phyloP scores from a whole-genome alignment of 30 jellyfish, hydroid and myxozoan genomes.

The Calvadosia cruxmelitensis region DNA sequence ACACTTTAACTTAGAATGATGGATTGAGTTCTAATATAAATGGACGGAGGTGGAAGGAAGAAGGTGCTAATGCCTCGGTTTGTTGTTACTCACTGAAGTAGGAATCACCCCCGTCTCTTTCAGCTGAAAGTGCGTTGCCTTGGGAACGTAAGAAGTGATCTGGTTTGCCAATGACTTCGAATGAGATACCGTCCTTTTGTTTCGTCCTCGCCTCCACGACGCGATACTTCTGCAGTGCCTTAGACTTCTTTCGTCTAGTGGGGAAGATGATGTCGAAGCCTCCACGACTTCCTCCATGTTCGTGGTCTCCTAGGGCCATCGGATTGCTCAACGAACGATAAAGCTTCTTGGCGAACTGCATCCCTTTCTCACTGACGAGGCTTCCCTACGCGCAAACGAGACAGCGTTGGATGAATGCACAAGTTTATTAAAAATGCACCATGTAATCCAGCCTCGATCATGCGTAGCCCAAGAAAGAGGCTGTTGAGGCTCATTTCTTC shows the following conservation, averaged over 20 bases:
- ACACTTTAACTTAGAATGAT: no score
- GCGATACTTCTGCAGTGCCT: slow-evolving; percentile 49
- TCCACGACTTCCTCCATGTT: slow-evolving; percentile 25
- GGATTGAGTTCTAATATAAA: no score
- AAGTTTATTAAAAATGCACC: no score
- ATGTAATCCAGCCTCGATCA: no score
- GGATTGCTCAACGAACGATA: slow-evolving; percentile 1
- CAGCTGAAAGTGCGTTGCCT: slow-evolving; percentile 58
- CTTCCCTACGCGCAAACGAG: background rate
- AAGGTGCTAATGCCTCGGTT: no score
- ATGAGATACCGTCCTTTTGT: slow-evolving; percentile 83
- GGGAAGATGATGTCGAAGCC: slow-evolving; percentile 61
- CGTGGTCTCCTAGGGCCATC: slow-evolving; percentile 5
- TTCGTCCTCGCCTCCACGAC: slow-evolving; percentile 76
- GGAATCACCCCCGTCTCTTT: slow-evolving; percentile 73
- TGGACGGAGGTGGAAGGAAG: no score
- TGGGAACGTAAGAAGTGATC: slow-evolving; percentile 63
- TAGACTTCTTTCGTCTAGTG: slow-evolving; percentile 28
- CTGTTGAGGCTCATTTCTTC: no score
- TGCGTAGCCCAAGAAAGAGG: no score
- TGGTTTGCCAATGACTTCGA: slow-evolving; percentile 74
- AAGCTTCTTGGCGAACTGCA: background rate
- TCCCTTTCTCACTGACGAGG: slow-evolving; percentile 8
- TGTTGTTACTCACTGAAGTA: slow-evolving; percentile 90
- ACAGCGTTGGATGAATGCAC: background rate